These are phyloP conservation scores for Zalophus californianus DNA, from an alignment of 2,797 vertebrate species.

Conservation along the genomic window DNA sequence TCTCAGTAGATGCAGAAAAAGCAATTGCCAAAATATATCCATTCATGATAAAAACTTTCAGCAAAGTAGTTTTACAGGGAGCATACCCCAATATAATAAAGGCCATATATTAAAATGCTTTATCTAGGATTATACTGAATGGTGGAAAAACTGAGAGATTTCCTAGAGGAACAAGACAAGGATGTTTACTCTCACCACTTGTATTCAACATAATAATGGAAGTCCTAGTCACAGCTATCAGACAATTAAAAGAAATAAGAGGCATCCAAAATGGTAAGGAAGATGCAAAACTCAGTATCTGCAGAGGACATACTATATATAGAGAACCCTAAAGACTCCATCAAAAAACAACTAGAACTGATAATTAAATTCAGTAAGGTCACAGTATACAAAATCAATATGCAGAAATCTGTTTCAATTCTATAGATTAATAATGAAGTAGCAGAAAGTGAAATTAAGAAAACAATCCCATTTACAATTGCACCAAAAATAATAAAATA, in stretches of 20 bases:
- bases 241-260: background rate
- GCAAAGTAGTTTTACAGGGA: background rate
- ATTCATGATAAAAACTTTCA: background rate
- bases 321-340: background rate
- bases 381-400: background rate
- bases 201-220: background rate
- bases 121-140: background rate
- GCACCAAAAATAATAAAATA: background rate
- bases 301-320: background rate
- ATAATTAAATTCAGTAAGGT: background rate
- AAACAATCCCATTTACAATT: background rate
- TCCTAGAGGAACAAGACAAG: background rate
- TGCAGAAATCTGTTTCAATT: background rate
- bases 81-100: background rate
- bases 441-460: background rate
- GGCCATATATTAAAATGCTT: background rate
- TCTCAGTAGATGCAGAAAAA: background rate
- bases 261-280: background rate
- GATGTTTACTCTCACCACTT: background rate
- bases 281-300: background rate
- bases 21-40: background rate
- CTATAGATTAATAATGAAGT: background rate
- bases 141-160: background rate
- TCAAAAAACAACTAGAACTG: background rate
- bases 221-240: background rate